Evolutionary conservation across 2,888 invertebrate species (phyloP).

Genomic region (Ferdinandea cuprea): DNA sequence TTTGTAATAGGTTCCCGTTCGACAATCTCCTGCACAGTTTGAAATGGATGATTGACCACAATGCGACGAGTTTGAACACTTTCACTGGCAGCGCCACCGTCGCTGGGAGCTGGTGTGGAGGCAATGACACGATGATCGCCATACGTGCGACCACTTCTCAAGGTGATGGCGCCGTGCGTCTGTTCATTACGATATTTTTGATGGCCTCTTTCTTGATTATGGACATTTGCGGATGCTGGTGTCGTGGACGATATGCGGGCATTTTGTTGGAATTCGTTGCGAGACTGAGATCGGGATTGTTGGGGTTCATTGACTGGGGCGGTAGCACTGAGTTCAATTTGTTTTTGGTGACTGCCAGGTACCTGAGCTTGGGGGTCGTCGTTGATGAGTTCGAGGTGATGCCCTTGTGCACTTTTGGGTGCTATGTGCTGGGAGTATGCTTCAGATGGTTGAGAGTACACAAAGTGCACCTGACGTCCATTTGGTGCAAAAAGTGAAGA

Average conservation of each 20-base stretch:
- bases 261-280: constrained; percentile 37
- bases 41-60: constrained; percentile 86
- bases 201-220: constrained; percentile 8
- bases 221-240: constrained; percentile 14
- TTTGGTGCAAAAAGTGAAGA: constrained; percentile 59
- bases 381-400: constrained; percentile 1
- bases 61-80: constrained; percentile 85
- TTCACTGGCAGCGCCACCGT: constrained; percentile 84
- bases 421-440: constrained; percentile 21
- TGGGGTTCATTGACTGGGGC: constrained; percentile 23
- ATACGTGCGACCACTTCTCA: constrained; percentile 69
- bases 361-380: constrained; percentile 22
- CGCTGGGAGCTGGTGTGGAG: constrained; percentile 84
- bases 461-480: constrained; percentile 47
- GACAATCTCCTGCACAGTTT: constrained; percentile 85
- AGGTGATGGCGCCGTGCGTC: constrained; percentile 54
- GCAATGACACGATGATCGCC: constrained; percentile 83
- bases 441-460: constrained; percentile 35
- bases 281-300: constrained; percentile 48
- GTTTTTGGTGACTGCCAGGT: constrained; percentile 37
- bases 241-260: constrained; percentile 49
- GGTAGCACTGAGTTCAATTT: constrained; percentile 27
- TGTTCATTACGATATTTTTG: constrained; percentile 68
- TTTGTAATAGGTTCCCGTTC: constrained; percentile 86
- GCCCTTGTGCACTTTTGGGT: not conserved